Evolutionary conservation across 2,797 vertebrate genomes (phyloP).

Genomic region (Lithobates sylvaticus): DNA sequence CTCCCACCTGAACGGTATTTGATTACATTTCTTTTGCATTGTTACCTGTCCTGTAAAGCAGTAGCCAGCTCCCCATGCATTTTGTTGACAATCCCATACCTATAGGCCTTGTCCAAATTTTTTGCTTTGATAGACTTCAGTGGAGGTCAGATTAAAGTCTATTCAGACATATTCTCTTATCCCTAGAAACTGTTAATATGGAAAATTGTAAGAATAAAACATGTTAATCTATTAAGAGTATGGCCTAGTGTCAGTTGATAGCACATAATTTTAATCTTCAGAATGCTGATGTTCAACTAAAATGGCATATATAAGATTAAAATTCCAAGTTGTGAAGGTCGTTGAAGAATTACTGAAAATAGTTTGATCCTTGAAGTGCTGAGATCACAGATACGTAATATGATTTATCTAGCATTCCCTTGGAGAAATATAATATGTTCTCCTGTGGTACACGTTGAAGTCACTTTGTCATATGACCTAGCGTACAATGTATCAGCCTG

Average conservation of each 20-base stretch:
- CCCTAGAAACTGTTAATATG: not conserved
- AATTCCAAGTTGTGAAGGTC: conserved; percentile 50
- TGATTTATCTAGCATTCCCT: conserved; percentile 55
- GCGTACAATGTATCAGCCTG: conserved; percentile 35
- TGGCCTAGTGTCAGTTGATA: conserved; percentile 3
- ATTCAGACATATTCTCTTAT: no score
- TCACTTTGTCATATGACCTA: conserved; percentile 41
- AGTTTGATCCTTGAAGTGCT: conserved; percentile 39
- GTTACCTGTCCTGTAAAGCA: no score
- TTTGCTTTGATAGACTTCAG: no score
- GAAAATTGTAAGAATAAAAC: not conserved
- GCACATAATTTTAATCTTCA: conserved; percentile 36
- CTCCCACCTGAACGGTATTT: no score
- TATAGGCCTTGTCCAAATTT: no score
- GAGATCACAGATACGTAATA: conserved; percentile 51
- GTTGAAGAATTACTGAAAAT: conserved; percentile 31
- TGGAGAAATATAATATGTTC: conserved; percentile 17
- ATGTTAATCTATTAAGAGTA: not conserved
- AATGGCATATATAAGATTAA: conserved; percentile 37
- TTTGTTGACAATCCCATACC: no score
- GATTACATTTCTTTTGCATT: no score
- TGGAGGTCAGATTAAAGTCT: no score
- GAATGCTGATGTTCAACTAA: conserved; percentile 34
- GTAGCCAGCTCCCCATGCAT: no score
- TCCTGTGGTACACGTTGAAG: conserved; percentile 30